These are phyloP conservation scores for Ramphastos sulfuratus DNA, from an alignment of 2,113 vertebrate species.

Conservation along the genomic window DNA sequence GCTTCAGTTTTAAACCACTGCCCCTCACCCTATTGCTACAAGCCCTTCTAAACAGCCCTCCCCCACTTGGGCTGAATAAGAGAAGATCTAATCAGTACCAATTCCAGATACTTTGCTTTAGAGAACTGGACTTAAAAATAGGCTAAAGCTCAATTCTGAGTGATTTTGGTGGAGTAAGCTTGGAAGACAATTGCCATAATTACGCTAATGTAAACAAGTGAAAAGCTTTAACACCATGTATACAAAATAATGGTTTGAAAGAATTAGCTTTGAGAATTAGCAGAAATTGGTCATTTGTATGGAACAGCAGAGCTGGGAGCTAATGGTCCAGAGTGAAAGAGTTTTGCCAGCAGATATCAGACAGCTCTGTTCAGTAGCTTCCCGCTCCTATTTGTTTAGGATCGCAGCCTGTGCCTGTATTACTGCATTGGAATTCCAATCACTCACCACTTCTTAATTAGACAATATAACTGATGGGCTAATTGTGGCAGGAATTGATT, in stretches of 20 bases:
- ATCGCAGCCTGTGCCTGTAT: constrained; percentile 61
- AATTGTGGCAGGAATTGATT: constrained; percentile 59
- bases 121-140: not conserved
- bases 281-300: constrained; percentile 76
- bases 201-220: constrained; percentile 75
- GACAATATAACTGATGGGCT: constrained; percentile 43
- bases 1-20: too few relatives aligned
- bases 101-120: too few relatives aligned
- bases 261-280: constrained; percentile 68
- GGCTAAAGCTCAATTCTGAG: constrained; percentile 59
- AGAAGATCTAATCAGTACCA: too few relatives aligned
- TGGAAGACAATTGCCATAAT: constrained; percentile 76
- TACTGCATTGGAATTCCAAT: constrained; percentile 69
- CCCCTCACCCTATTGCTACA: too few relatives aligned
- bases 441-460: constrained; percentile 75
- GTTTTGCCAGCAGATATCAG: constrained; percentile 74
- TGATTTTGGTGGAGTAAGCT: constrained; percentile 38
- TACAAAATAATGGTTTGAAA: constrained; percentile 76
- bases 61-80: too few relatives aligned
- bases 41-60: too few relatives aligned
- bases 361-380: constrained; percentile 71
- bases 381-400: constrained; percentile 66
- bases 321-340: constrained; percentile 63
- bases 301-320: constrained; percentile 75
- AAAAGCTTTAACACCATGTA: constrained; percentile 74